A percentile compares a stretch with the other conserved stretches of the same genome.
phyloP scores from a whole-genome alignment of 2,113 vertebrate species.

The Orycteropus afer region DNA sequence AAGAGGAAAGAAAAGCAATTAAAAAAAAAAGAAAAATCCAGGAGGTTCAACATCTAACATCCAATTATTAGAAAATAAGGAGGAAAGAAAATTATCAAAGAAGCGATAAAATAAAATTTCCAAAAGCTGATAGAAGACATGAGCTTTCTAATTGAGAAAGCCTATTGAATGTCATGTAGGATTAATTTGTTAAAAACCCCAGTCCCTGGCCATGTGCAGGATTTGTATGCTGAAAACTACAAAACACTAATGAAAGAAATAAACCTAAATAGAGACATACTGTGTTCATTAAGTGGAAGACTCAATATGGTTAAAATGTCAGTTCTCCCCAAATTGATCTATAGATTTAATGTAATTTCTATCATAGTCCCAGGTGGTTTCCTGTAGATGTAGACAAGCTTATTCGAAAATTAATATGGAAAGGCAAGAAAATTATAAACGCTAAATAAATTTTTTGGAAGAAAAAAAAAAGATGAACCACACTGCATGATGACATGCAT shows the following conservation, averaged over 20 bases:
- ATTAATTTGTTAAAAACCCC: slow-evolving; percentile 29
- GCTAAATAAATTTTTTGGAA: neutral
- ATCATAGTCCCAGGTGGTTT: too few species aligned
- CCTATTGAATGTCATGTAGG: neutral
- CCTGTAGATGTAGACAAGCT: too few species aligned
- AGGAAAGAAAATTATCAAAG: slow-evolving; percentile 41
- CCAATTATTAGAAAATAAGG: slow-evolving; percentile 24
- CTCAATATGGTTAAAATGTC: slow-evolving; percentile 28
- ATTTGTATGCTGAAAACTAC: slow-evolving; percentile 19
- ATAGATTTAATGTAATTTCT: neutral
- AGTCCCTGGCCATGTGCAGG: neutral
- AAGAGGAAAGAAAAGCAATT: neutral
- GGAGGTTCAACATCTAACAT: neutral
- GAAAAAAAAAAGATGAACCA: neutral
- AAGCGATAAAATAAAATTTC: neutral
- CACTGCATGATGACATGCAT: neutral
- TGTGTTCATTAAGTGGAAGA: neutral
- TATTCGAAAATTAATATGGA: too few species aligned
- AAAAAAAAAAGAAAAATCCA: neutral
- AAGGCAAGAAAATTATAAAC: slow-evolving; percentile 31
- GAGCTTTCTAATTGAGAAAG: slow-evolving; percentile 31
- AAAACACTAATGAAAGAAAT: slow-evolving; percentile 2
- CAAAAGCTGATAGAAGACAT: neutral
- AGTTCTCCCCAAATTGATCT: neutral
- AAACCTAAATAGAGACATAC: neutral